Conservation (phyloP, 2,113 vertebrate species). For the Formicarius rufipectus region DNA sequence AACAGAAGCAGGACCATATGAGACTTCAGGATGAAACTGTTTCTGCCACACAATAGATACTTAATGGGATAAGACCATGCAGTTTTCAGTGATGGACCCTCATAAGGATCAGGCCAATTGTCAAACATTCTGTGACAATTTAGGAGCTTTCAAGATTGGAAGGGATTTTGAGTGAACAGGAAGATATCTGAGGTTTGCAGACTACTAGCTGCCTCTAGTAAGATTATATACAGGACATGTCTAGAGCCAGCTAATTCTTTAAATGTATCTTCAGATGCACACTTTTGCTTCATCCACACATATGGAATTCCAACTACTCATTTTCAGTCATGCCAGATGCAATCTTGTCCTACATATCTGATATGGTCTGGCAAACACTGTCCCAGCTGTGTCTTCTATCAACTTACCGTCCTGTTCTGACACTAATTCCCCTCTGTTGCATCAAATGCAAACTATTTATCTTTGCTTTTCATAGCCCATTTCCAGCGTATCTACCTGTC, state of each 20-base stretch:
- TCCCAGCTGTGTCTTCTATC: not conserved
- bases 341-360: not conserved
- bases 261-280: not conserved
- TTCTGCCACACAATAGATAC: not conserved
- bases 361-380: not conserved
- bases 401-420: not conserved
- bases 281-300: not conserved
- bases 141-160: not conserved
- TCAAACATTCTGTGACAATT: not conserved
- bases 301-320: not conserved
- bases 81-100: not conserved
- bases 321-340: not conserved
- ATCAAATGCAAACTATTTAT: slow-evolving; percentile 1
- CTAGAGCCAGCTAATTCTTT: not conserved
- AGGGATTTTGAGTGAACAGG: not conserved
- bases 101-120: not conserved
- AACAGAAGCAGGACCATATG: not conserved
- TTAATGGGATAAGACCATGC: not conserved
- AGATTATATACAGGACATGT: not conserved
- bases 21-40: not conserved
- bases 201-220: not conserved
- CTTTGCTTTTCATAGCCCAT: not conserved
- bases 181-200: not conserved
- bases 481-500: not conserved
- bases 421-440: not conserved